Percentiles rank a stretch among this genome's conserved stretches.
These are phyloP conservation scores for Achatina immaculata DNA, from an alignment of 1,140 invertebrate genomes.

Conservation along the genomic window DNA sequence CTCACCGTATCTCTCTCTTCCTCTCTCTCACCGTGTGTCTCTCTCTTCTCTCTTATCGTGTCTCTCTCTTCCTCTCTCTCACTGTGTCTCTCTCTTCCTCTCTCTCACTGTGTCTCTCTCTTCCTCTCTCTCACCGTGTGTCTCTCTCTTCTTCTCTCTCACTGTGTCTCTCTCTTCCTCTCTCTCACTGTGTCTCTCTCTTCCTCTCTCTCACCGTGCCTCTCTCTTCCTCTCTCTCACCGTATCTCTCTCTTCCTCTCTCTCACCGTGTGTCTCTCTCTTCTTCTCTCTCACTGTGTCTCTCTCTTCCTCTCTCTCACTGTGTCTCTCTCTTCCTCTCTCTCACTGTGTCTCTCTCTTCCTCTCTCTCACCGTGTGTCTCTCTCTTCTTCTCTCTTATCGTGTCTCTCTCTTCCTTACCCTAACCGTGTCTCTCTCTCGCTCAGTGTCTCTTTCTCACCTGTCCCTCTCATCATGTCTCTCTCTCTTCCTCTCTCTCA, in stretches of 20 bases:
- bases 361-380: slow-evolving; percentile 2
- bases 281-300: neutral
- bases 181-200: neutral
- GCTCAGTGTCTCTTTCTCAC: neutral
- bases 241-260: neutral
- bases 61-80: neutral
- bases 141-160: neutral
- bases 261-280: too few species aligned
- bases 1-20: neutral
- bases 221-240: neutral
- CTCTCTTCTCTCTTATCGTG: neutral
- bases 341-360: neutral
- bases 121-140: neutral
- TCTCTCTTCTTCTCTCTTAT: neutral
- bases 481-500: neutral
- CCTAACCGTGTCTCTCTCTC: neutral
- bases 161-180: neutral
- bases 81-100: neutral
- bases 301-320: too few species aligned
- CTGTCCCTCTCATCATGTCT: neutral
- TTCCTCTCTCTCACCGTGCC: neutral
- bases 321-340: neutral
- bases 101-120: neutral
- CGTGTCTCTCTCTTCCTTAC: neutral
- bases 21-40: neutral